Evolutionary conservation across 92 coral and sea anemone genomes (phyloP), one percentile per base, ranked within the genome.

Genomic region (Heliopora coerulea): DNA sequence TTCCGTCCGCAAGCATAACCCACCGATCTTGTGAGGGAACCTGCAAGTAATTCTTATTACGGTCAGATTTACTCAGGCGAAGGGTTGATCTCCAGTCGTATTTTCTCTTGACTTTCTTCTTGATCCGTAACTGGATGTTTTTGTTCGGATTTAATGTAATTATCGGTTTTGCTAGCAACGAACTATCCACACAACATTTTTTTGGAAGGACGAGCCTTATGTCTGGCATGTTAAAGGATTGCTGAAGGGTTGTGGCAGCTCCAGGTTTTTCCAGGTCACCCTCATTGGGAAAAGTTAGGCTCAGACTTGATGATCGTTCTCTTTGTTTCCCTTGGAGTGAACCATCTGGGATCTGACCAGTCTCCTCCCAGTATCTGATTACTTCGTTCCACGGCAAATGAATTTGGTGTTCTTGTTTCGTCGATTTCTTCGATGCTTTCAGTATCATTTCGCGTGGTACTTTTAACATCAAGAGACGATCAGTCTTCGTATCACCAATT

Each of bases 1-100:
- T 54, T 12, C 77, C 77, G 54, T 70, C 77, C 17, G 63, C 77
- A 0, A 70, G 62, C 17, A 52, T 44, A 70, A 50, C 77, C 77
- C 77, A 70, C 18, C 39, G 62, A 67, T 49, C 41, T 67, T 49
- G 25, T 35, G 15, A 29, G 54, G 8, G 33, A 20, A 54, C 77
- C 33, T 52, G 32, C 14, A 63, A 52, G 17, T 70, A 70, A 5
- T 54, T 52, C 34, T 70, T 70, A 34, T 44, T 30, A 20, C 77
- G 77, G 27, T 70, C 77, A 17, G 49, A 19, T 1, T 54, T 70
- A 25, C 62, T 70, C 32, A 70, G 58, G 35, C 74, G 74, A 44
- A 67, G 74, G 3, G 54, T 42, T 3, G 62, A 27, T 37, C 20
- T 70, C 77, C 62, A 54, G 37, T 70, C 63, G 32, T 70, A 50